Conservation (phyloP, 2,888 invertebrate species). For the Morpho achilles region DNA sequence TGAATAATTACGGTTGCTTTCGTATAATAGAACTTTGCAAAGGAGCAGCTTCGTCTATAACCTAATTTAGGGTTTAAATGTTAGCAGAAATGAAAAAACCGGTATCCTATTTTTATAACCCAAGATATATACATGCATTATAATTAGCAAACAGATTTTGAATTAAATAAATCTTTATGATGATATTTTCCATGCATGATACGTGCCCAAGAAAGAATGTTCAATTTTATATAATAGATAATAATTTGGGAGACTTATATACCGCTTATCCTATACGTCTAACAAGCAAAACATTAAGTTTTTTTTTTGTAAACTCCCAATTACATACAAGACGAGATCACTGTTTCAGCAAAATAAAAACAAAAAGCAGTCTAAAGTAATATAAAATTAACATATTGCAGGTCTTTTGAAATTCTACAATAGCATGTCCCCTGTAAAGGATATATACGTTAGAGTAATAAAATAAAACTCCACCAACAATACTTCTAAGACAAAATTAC, state of each 20-base stretch:
- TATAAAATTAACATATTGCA: neutral
- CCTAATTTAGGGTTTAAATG: too few species aligned
- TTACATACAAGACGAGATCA: conserved; percentile 1
- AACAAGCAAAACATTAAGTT: neutral
- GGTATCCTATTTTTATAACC: conserved; percentile 9
- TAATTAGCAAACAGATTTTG: neutral
- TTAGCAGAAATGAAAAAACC: neutral
- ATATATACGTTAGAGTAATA: too few species aligned
- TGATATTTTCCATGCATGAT: conserved; percentile 6
- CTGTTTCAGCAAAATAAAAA: conserved; percentile 1
- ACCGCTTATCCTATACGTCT: neutral
- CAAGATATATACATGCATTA: conserved; percentile 6
- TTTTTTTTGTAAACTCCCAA: neutral
- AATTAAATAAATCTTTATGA: conserved; percentile 1
- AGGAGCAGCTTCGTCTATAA: too few species aligned
- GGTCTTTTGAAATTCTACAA: conserved; percentile 2
- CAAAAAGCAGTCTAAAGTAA: conserved; percentile 1
- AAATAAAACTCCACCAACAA: too few species aligned
- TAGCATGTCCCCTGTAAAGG: conserved; percentile 2
- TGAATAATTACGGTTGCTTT: neutral
- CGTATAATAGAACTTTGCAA: too few species aligned
- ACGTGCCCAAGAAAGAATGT: neutral
- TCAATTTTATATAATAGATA: neutral
- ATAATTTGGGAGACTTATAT: neutral
- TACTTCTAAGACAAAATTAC: too few species aligned